phyloP scores from a whole-genome alignment of 2,113 vertebrate species.

The Ptyas mucosa region DNA sequence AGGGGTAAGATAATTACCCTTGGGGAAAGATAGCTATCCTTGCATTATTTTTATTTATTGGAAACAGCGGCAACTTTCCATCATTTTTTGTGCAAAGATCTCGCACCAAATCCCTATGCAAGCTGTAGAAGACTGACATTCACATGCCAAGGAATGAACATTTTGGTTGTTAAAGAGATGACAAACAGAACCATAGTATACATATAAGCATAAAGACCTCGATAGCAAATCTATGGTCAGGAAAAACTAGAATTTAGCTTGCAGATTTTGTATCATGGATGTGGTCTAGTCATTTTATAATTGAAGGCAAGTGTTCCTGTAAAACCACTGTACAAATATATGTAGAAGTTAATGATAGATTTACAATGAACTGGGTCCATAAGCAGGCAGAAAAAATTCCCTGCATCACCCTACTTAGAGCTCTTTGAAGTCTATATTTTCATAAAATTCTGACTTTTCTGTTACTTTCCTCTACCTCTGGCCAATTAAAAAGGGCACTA shows the following conservation, averaged over 20 bases:
- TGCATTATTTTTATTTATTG: not conserved
- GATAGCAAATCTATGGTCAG: not conserved
- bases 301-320: not conserved
- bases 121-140: not conserved
- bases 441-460: constrained; percentile 13
- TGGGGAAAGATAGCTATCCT: not conserved
- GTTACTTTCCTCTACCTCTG: not conserved
- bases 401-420: not conserved
- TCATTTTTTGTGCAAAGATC: not conserved
- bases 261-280: not conserved
- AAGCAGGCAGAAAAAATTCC: not conserved
- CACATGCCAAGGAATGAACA: not conserved
- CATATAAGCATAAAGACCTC: not conserved
- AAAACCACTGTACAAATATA: not conserved
- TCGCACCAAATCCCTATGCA: not conserved
- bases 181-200: not conserved
- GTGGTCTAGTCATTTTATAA: not conserved
- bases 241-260: not conserved
- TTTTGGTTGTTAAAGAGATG: not conserved
- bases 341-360: not conserved
- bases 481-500: constrained; percentile 35
- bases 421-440: constrained; percentile 9
- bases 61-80: not conserved
- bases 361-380: not conserved
- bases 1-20: not conserved